Evolutionary conservation across 2,113 vertebrate species (phyloP), one percentile per base, ranked within the genome.

Genomic region (Limanda limanda): DNA sequence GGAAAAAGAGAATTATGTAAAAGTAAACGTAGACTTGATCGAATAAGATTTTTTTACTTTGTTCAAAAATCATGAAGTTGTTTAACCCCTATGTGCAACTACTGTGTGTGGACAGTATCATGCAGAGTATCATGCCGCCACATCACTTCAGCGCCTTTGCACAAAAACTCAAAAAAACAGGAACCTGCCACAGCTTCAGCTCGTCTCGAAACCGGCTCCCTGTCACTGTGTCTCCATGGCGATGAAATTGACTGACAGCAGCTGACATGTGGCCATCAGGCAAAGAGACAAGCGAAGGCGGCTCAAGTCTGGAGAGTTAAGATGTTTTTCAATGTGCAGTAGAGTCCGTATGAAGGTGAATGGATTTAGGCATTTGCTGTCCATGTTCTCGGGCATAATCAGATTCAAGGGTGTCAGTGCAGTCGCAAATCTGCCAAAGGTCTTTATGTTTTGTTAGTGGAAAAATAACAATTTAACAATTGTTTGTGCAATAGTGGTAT

Each of bases 211-310:
- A 74, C 45, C 31, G 5, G 18, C 52, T 64, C 6, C 25, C 59
- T 70, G 63, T 57, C 73, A 21, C 45, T 23, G n/a, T 10, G 18
- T 63, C 21, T 81, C 59, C 15, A 3, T 35, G 31, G 24, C 10
- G 5, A 31, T 74, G 65, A 31, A 68, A 24, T 0, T 74, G 62
- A 86, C 21, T 78, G 84, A 81, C 74, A 77, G 76, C 71, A 4
- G 58, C 57, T 8, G 31, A 72, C 73, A 78, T 48, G 63, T 47
- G 54, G 59, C 79, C 54, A 65, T 66, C 17, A 3, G 72, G 57
- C 55, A 70, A 51, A 54, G 24, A 67, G 14, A 70, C n/a, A 73
- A 62, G 54, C 54, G 23, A 14, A 60, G 59, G 59, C 63, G 21
- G 71, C 42, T 66, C 2, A 55, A 68, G 66, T 64, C 73, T 63